Base-by-base conservation (phyloP, 92 coral and sea anemone genomes). In the Chrysogorgia sp. region DNA sequence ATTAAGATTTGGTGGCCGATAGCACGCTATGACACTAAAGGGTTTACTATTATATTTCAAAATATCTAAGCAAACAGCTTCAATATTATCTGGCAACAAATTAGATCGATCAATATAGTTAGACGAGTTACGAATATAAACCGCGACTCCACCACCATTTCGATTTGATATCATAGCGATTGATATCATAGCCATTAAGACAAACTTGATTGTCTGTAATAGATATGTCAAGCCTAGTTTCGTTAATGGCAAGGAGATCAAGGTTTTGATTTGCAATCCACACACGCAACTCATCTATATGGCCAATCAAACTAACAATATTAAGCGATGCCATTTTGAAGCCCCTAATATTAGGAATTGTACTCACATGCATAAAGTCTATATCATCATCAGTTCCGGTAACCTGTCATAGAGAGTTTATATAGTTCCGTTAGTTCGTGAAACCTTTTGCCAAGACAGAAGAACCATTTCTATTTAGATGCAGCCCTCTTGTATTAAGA, bases 291-390 rank as follows among this genome's bases (percentile, higher is more conserved):
- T 74, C 80, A 22, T 74, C n/a, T n/a, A n/a, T n/a, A n/a, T n/a
- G n/a, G n/a, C n/a, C n/a, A n/a, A n/a, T n/a, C n/a, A n/a, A n/a
- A 32, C 79, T 72, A 5, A 40, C 40, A 20, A 52, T 72, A 72
- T 72, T 72, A 5, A 72, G 45, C 7, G 67, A 52, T 3, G 79
- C 79, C 79, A 72, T 72, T 49, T 72, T 72, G 34, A 72, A 72
- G 14, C 79, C 79, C 49, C 79, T 48, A 15, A 35, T 57, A 19
- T 48, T 49, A 2, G 79, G 79, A 21, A 72, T 72, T 22, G 34
- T 41, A 72, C 15, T 33, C 24, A 26, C 40, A 5, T 34, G 3
- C 8, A 26, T 29, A 13, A 13, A 21, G 3, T 2, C 7, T 7
- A 2, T 5, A n/a, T 49, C 2, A 26, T 74, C 80, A 14, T 49